Conservation (phyloP, 2,888 invertebrate genomes). For the Rhopalosiphum nymphaeae region DNA sequence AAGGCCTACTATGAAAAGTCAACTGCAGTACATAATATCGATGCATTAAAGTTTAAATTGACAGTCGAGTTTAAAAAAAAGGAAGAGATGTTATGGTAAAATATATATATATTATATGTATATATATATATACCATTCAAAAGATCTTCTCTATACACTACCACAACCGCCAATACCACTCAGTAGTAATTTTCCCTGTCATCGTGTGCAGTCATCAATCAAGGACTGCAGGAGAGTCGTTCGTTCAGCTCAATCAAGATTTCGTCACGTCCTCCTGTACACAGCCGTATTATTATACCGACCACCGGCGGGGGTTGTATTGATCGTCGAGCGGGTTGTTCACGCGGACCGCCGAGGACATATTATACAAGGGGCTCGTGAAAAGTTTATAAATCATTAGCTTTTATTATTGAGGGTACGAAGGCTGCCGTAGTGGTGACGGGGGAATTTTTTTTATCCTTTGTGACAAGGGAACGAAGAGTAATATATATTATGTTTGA, state of each 20-base stretch:
- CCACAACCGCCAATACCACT: neutral
- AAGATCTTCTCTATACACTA: neutral
- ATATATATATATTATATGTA: neutral
- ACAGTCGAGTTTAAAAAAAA: neutral
- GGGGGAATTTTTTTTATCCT: slow-evolving; percentile 12
- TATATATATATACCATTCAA: neutral
- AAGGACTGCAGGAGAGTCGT: neutral
- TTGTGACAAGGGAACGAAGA: neutral
- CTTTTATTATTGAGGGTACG: slow-evolving; percentile 24
- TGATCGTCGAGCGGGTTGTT: slow-evolving; percentile 32
- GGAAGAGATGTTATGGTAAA: neutral
- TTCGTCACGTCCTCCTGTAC: slow-evolving; percentile 26
- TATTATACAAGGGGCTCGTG: slow-evolving; percentile 6
- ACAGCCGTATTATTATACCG: neutral
- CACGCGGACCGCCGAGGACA: slow-evolving; percentile 3
- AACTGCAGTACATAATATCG: neutral
- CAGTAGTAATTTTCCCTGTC: neutral
- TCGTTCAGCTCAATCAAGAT: slow-evolving; percentile 32
- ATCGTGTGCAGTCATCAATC: slow-evolving; percentile 18
- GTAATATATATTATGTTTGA: slow-evolving; percentile 1
- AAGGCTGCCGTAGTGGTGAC: neutral
- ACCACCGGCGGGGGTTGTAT: neutral
- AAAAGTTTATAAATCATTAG: slow-evolving; percentile 44
- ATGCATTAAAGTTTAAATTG: neutral
- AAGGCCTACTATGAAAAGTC: neutral